Percentiles rank a stretch among this genome's conserved stretches.
Conservation (phyloP, 2,888 invertebrate species). For the Monochamus alternatus region DNA sequence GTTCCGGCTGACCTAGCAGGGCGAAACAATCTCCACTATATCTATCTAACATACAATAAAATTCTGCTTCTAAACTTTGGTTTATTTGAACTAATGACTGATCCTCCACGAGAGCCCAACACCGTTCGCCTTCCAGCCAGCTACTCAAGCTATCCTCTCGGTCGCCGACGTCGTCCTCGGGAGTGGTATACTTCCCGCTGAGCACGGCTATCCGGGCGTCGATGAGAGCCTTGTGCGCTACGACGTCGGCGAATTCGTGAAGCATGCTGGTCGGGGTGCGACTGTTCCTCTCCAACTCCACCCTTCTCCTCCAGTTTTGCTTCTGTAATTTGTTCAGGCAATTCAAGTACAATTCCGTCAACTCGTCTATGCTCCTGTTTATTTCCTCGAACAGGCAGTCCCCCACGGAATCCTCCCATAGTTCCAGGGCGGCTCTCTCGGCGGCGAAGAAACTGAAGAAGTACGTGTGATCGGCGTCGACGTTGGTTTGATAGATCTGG, state of each 20-base stretch:
- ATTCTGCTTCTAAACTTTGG: conserved; percentile 78
- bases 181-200: conserved; percentile 69
- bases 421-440: conserved; percentile 81
- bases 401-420: conserved; percentile 84
- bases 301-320: conserved; percentile 70
- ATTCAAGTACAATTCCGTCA: conserved; percentile 80
- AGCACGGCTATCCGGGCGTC: conserved; percentile 84
- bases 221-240: conserved; percentile 83
- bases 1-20: conserved; percentile 64
- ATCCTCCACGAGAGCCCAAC: conserved; percentile 71
- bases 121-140: conserved; percentile 65
- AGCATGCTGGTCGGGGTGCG: conserved; percentile 72
- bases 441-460: conserved; percentile 79
- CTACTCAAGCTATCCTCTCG: conserved; percentile 54
- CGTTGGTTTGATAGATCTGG: conserved; percentile 77
- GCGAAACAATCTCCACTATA: conserved; percentile 78
- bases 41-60: conserved; percentile 75
- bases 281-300: conserved; percentile 72
- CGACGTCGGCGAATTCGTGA: conserved; percentile 80
- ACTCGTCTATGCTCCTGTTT: conserved; percentile 80
- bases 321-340: conserved; percentile 76
- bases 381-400: conserved; percentile 81
- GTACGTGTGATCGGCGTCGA: conserved; percentile 71
- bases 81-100: conserved; percentile 68
- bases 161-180: conserved; percentile 46